Evolutionary conservation across 2,797 vertebrate genomes (phyloP).

Genomic region (Gastrophryne carolinensis): DNA sequence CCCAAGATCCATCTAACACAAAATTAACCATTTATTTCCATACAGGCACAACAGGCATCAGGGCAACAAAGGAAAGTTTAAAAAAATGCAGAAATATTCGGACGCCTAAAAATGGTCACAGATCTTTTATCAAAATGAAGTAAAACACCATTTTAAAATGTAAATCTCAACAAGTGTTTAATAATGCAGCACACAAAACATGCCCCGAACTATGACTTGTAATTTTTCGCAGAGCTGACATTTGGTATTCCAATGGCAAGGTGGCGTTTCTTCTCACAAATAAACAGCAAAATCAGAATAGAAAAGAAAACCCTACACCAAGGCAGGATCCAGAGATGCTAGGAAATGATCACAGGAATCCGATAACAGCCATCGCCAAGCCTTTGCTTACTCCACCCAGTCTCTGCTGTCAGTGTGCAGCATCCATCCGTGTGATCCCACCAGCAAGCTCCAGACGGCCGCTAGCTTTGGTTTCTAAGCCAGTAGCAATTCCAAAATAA

Average conservation of each 20-base stretch:
- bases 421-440: slow-evolving; percentile 67
- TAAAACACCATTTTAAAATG: not conserved
- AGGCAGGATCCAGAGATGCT: not conserved
- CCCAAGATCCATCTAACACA: not conserved
- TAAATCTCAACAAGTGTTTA: slow-evolving; percentile 13
- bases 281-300: not conserved
- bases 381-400: slow-evolving; percentile 77
- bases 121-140: not conserved
- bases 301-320: not conserved
- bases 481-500: not conserved
- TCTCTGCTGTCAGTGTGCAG: slow-evolving; percentile 63
- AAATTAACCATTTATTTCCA: not conserved
- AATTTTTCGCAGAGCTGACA: not conserved
- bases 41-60: not conserved
- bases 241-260: not conserved
- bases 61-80: not conserved
- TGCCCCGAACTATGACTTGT: not conserved
- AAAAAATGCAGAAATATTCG: not conserved
- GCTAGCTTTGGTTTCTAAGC: not conserved
- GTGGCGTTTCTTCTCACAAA: not conserved
- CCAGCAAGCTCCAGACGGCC: not conserved
- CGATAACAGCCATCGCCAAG: slow-evolving; percentile 1
- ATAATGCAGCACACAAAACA: not conserved
- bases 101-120: no score
- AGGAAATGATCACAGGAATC: not conserved